These are phyloP conservation scores for Patella depressa DNA, from an alignment of 2,888 invertebrate species.

Conservation along the genomic window DNA sequence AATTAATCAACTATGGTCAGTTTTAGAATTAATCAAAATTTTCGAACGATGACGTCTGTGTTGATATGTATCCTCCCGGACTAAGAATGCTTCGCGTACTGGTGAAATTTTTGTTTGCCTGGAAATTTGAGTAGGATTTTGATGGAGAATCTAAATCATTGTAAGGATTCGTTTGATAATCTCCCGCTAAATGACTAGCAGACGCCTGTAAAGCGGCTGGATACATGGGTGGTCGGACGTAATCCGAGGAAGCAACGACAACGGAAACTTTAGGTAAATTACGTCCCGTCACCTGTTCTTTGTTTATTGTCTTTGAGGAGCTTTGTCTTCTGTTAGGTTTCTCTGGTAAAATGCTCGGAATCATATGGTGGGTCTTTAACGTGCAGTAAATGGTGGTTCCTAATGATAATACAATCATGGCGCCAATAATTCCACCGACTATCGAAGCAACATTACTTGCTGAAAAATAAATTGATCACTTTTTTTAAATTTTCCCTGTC, in stretches of 20 bases:
- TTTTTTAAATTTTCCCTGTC: no score
- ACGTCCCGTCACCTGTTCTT: neutral
- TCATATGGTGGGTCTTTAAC: neutral
- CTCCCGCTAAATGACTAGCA: neutral
- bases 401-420: neutral
- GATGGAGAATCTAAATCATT: neutral
- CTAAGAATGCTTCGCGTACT: neutral
- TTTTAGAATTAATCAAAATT: neutral
- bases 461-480: neutral
- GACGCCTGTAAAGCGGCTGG: neutral
- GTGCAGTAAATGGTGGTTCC: slow-evolving; percentile 2
- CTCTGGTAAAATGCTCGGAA: neutral
- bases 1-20: no score
- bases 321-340: neutral
- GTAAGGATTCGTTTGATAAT: neutral
- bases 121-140: neutral
- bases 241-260: neutral
- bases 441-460: neutral
- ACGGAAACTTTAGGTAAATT: neutral
- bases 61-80: neutral
- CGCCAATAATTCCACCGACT: slow-evolving; percentile 1
- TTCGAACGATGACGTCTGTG: neutral
- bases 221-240: neutral
- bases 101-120: neutral
- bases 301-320: neutral